phyloP scores from a whole-genome alignment of 2,888 invertebrate species.

The Diachrysia chrysitis region DNA sequence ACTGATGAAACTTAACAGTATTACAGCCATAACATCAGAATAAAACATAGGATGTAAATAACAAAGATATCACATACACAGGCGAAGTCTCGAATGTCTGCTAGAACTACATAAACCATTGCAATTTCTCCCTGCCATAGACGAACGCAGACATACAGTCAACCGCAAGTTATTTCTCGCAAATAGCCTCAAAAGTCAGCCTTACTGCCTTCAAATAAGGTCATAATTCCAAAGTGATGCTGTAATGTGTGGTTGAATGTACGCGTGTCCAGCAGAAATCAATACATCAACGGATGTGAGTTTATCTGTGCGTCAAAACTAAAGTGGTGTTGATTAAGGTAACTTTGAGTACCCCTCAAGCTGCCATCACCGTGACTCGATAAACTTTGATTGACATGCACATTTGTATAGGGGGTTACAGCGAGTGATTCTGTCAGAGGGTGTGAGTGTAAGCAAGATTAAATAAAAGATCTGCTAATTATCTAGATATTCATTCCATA shows the following conservation, averaged over 20 bases:
- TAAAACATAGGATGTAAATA: not conserved
- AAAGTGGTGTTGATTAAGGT: constrained; percentile 31
- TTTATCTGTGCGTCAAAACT: constrained; percentile 29
- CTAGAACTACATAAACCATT: constrained; percentile 4
- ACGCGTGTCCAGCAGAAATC: constrained; percentile 30
- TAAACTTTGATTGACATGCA: constrained; percentile 37
- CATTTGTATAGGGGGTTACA: not conserved
- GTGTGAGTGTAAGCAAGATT: not conserved
- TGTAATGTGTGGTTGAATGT: not conserved
- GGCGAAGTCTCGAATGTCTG: not conserved
- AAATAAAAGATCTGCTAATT: not conserved
- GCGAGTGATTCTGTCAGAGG: too few relatives aligned
- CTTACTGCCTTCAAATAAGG: not conserved
- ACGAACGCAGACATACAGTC: not conserved
- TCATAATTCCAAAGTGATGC: not conserved
- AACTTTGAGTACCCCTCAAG: constrained; percentile 21
- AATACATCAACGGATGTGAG: constrained; percentile 39
- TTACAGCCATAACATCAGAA: not conserved
- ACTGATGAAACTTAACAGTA: too few relatives aligned
- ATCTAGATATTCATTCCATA: too few relatives aligned
- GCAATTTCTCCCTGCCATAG: not conserved
- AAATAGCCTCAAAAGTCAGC: not conserved
- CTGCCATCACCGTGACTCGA: constrained; percentile 26
- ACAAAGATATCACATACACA: not conserved
- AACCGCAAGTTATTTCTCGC: not conserved